phyloP scores from a whole-genome alignment of 2,797 vertebrate genomes.

The Spinibarbus caldwelli region DNA sequence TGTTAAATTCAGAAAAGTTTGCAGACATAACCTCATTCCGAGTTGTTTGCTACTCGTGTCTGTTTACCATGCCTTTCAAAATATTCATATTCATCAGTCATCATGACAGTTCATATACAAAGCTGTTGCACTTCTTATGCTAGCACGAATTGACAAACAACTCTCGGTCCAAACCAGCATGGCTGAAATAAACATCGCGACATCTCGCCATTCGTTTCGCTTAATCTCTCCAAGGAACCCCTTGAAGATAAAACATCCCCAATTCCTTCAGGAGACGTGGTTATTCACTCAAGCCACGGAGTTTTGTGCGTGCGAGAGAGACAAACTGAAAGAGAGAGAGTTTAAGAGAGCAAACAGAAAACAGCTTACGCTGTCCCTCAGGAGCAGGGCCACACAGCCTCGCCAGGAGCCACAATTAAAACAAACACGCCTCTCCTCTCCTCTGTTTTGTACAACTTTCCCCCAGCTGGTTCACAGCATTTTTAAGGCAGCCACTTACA shows the following conservation, averaged over 20 bases:
- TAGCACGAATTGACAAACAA: conserved; percentile 32
- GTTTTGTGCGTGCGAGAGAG: conserved; percentile 45
- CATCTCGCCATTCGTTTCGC: conserved; percentile 36
- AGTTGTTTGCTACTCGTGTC: conserved; percentile 3
- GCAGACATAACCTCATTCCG: conserved; percentile 31
- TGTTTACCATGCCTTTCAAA: conserved; percentile 47
- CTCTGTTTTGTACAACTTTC: conserved; percentile 19
- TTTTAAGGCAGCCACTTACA: conserved; percentile 57
- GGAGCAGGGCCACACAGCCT: conserved; percentile 60
- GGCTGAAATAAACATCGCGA: conserved; percentile 43
- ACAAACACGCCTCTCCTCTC: conserved; percentile 60
- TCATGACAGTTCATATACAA: conserved; percentile 11
- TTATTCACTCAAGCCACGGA: conserved; percentile 37
- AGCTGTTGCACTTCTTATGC: conserved; percentile 5
- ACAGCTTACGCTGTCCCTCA: conserved; percentile 28
- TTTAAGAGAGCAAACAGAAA: conserved; percentile 45
- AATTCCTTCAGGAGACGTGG: conserved; percentile 40
- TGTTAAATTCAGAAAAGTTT: not conserved
- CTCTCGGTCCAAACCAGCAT: conserved; percentile 22
- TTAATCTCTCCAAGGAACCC: conserved; percentile 34
- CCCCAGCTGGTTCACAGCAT: conserved; percentile 27
- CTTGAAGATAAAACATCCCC: conserved; percentile 25
- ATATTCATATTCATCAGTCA: conserved; percentile 46
- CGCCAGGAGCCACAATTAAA: conserved; percentile 69
- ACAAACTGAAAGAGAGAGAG: conserved; percentile 57